These are phyloP conservation scores for Caretta caretta DNA, from an alignment of 2,113 vertebrate species.

Conservation along the genomic window DNA sequence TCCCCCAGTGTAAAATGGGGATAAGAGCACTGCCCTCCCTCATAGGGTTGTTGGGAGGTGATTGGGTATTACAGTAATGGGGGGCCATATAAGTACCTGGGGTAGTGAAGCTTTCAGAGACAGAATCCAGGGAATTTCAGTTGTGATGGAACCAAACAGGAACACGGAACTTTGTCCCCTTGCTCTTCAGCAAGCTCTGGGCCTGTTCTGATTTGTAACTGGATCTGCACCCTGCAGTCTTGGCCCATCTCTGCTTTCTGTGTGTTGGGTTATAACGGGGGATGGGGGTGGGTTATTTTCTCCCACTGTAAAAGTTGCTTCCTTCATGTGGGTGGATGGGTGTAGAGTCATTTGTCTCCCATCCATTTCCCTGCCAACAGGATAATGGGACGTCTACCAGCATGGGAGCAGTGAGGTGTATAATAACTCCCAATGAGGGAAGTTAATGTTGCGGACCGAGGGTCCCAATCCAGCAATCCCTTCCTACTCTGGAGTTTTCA, in stretches of 20 bases:
- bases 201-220: background rate
- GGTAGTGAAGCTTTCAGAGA: background rate
- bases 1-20: too few relatives aligned
- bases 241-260: background rate
- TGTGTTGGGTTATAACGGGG: background rate
- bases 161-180: background rate
- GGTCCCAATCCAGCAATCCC: background rate
- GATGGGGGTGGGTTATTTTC: background rate
- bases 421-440: background rate
- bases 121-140: background rate
- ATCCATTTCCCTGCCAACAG: background rate
- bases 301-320: too few relatives aligned
- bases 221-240: background rate
- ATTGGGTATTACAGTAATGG: background rate
- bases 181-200: background rate
- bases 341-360: background rate
- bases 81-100: background rate
- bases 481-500: background rate
- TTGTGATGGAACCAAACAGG: background rate
- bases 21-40: background rate
- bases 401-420: background rate
- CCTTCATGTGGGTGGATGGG: too few relatives aligned
- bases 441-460: background rate
- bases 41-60: background rate
- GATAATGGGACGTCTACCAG: too few relatives aligned